Evolutionary conservation across 2,888 invertebrate genomes (phyloP).

Genomic region (Chironomus tentans): DNA sequence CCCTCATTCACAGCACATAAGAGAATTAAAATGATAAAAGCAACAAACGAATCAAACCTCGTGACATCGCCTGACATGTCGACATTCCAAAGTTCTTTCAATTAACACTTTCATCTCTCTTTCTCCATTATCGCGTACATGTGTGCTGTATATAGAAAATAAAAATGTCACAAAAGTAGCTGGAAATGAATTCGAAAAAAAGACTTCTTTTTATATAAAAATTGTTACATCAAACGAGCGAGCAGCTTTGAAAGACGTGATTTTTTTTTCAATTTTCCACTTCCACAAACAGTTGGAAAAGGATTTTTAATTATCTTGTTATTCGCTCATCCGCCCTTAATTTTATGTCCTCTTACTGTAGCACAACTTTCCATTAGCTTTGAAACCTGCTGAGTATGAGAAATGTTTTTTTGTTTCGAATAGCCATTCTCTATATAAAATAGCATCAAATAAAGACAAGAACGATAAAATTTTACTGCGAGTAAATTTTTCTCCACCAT

Average conservation of each 20-base stretch:
- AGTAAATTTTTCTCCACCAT: no score
- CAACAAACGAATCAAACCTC: slow-evolving; percentile 13
- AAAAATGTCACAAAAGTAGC: no score
- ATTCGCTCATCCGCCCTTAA: slow-evolving; percentile 21
- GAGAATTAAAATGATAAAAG: slow-evolving; percentile 1
- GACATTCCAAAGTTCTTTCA: neutral
- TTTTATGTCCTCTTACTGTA: slow-evolving; percentile 6
- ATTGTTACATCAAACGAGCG: slow-evolving; percentile 17
- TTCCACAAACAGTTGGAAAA: slow-evolving; percentile 3
- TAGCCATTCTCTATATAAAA: neutral
- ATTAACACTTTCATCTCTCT: neutral
- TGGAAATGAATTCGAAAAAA: neutral
- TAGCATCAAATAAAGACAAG: neutral
- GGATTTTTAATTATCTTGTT: slow-evolving; percentile 24
- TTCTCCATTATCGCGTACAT: no score
- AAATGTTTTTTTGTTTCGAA: neutral
- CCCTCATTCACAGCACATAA: neutral
- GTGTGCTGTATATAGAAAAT: no score
- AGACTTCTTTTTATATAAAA: neutral
- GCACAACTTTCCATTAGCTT: slow-evolving; percentile 2
- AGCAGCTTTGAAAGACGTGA: slow-evolving; percentile 1
- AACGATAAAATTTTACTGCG: neutral
- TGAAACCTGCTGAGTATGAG: neutral
- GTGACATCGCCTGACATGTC: slow-evolving; percentile 3
- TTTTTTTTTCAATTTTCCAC: neutral